A percentile compares a stretch with the other conserved stretches of the same genome.
phyloP scores from a whole-genome alignment of 2,888 invertebrate species.

The Perithous albicinctus region DNA sequence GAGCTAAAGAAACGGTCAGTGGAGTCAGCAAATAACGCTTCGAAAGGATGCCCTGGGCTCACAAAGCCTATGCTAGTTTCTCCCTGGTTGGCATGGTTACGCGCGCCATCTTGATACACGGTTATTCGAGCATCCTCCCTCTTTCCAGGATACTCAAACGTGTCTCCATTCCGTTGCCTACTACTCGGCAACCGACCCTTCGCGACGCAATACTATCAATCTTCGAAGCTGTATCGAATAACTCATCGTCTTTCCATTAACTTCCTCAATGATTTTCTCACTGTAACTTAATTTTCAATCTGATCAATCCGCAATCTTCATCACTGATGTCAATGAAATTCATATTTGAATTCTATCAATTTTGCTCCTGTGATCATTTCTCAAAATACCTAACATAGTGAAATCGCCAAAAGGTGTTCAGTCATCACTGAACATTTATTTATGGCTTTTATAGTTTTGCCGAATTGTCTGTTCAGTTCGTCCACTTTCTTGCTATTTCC shows the following conservation, averaged over 20 bases:
- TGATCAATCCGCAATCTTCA: neutral
- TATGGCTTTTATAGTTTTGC: too few relatives aligned
- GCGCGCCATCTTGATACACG: constrained; percentile 82
- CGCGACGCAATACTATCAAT: neutral
- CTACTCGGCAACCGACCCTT: constrained; percentile 14
- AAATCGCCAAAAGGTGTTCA: too few relatives aligned
- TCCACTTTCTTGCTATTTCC: too few relatives aligned
- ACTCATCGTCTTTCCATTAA: too few relatives aligned
- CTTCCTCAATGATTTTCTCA: neutral
- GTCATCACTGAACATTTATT: too few relatives aligned
- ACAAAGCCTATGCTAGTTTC: constrained; percentile 56
- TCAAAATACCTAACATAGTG: neutral
- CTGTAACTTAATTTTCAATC: neutral
- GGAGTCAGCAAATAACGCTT: constrained; percentile 36
- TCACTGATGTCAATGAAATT: neutral
- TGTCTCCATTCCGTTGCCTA: constrained; percentile 13
- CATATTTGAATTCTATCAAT: neutral
- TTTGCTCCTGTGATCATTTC: neutral
- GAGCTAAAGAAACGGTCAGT: constrained; percentile 22
- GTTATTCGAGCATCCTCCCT: constrained; percentile 61
- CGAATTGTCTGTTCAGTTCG: too few relatives aligned
- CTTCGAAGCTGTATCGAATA: neutral
- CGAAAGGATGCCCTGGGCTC: constrained; percentile 30
- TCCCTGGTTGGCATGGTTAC: constrained; percentile 79
- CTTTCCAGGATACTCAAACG: constrained; percentile 31